These are phyloP conservation scores for Notocelia uddmanniana DNA, from an alignment of 2,888 invertebrate genomes.

Conservation along the genomic window DNA sequence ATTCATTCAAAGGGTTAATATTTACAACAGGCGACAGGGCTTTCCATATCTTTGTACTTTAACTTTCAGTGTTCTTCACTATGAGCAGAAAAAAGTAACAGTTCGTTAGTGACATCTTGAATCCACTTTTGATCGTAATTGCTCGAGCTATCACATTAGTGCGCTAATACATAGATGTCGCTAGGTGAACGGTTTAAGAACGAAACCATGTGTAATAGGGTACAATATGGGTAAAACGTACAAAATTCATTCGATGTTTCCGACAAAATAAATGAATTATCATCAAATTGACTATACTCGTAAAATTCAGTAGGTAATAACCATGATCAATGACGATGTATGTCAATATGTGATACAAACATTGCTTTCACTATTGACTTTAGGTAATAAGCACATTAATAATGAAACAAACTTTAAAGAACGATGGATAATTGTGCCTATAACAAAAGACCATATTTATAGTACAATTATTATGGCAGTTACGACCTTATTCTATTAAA, in stretches of 20 bases:
- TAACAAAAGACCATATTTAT: not conserved
- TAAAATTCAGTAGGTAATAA: not conserved
- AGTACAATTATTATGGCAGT: not conserved
- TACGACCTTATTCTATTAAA: not conserved
- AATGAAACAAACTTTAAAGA: constrained; percentile 11
- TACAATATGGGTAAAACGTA: not conserved
- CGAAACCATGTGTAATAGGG: no score
- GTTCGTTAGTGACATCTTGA: no score
- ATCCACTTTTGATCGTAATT: no score
- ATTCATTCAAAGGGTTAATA: no score
- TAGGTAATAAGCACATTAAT: constrained; percentile 4
- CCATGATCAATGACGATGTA: not conserved
- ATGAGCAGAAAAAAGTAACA: no score
- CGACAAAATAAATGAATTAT: not conserved
- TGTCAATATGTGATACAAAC: constrained; percentile 4
- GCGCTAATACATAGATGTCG: constrained; percentile 3
- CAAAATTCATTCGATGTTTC: not conserved
- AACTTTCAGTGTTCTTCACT: no score
- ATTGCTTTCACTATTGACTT: no score
- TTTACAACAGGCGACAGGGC: no score
- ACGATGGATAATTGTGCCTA: not conserved
- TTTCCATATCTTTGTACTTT: no score
- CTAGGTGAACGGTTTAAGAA: not conserved
- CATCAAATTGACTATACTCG: no score
- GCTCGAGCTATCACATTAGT: no score